These are phyloP conservation scores for Ibycter americanus DNA, from an alignment of 2,797 vertebrate genomes.

Conservation along the genomic window DNA sequence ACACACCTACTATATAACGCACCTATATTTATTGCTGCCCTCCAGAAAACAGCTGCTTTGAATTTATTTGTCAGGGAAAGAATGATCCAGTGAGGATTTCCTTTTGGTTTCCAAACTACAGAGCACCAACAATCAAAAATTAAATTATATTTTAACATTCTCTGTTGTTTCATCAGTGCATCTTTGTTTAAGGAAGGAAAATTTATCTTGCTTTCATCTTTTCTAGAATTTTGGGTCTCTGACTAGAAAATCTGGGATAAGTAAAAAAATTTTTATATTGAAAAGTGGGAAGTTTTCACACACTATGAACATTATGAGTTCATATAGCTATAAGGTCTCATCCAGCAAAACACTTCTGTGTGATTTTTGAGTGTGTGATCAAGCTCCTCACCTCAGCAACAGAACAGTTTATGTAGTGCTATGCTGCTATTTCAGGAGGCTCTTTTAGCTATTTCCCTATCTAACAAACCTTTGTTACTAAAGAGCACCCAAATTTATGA, in stretches of 20 bases:
- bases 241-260: not conserved
- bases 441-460: not conserved
- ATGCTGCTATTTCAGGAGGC: not conserved
- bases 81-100: not conserved
- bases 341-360: not conserved
- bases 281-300: not conserved
- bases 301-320: not conserved
- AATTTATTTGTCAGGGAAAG: not conserved
- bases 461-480: not conserved
- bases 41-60: not conserved
- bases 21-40: not conserved
- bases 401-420: not conserved
- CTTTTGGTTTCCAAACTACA: not conserved
- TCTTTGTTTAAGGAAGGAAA: not conserved
- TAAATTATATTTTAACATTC: not conserved
- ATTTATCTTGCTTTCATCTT: not conserved
- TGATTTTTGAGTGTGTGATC: not conserved
- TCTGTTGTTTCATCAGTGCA: not conserved
- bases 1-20: not conserved
- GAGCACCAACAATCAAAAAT: not conserved
- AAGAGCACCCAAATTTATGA: not conserved
- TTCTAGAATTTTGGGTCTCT: not conserved
- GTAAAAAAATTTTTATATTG: not conserved
- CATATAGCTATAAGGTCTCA: not conserved
- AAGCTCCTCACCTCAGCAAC: not conserved